These are phyloP conservation scores for Caerostris extrusa DNA, from an alignment of 1,140 invertebrate species.

Conservation along the genomic window DNA sequence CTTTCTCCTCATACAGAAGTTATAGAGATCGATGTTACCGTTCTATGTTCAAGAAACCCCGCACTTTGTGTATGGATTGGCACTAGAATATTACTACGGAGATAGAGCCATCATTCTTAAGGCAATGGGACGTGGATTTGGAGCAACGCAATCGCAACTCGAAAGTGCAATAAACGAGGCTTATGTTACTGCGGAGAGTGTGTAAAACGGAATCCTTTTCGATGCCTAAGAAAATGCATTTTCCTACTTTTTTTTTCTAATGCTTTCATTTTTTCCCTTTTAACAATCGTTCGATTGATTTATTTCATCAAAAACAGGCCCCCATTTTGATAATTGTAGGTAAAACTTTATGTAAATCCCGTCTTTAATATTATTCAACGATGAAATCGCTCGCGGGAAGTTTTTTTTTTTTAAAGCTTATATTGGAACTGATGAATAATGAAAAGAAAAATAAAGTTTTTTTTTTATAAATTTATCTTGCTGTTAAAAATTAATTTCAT, in stretches of 20 bases:
- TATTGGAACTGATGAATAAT: too few species aligned
- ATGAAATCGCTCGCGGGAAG: too few species aligned
- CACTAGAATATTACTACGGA: constrained; percentile 41
- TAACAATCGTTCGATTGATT: neutral
- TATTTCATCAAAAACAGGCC: constrained; percentile 6
- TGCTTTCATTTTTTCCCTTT: neutral
- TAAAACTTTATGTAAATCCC: neutral
- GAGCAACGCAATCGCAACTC: constrained; percentile 21
- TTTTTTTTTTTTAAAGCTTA: too few species aligned
- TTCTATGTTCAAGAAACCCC: neutral
- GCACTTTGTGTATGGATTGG: constrained; percentile 58
- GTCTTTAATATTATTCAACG: neutral
- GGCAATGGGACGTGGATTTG: constrained; percentile 56
- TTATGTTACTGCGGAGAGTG: constrained; percentile 37
- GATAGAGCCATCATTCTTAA: constrained; percentile 55
- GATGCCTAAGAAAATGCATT: neutral
- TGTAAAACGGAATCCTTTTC: constrained; percentile 47
- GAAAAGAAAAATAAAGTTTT: too few species aligned
- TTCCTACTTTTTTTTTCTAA: neutral
- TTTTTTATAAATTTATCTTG: too few species aligned
- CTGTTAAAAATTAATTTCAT: too few species aligned
- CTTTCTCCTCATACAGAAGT: constrained; percentile 44
- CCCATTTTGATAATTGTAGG: neutral
- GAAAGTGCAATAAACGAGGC: constrained; percentile 39
- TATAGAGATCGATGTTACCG: constrained; percentile 30